Base-by-base conservation (phyloP, 2,888 invertebrate species). In the Doris montereyensis region DNA sequence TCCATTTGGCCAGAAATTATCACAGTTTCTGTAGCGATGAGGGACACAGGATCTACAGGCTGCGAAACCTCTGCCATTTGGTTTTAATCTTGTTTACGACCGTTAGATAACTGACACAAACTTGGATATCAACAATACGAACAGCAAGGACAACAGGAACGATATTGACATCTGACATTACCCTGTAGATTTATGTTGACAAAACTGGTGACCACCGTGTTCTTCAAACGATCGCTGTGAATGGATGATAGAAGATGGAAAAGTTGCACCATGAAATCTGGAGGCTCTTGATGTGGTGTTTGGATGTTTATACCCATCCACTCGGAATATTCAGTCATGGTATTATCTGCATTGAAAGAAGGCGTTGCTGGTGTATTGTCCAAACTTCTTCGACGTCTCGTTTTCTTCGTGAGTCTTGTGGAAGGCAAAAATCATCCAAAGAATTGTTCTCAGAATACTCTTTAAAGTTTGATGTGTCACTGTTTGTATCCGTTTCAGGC, bases 221-320 rank as follows among this genome's bases (percentile, higher is more conserved):
- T 70, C 21, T 30, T 21, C 24, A 77, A 32, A 0, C 3, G 8
- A 21, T 77, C 65, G 17, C 70, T 70, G 2, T 67, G 68, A 4
- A 70, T 68, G 13, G 58, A 68, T 28, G 62, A 32, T 13, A 77
- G 70, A n/a, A 77, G 70, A 3, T 58, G 58, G 24, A 65, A 77
- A 4, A 77, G 70, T 17, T 70, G 70, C 0, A 77, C 32, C 70
- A 77, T 77, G 26, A 70, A 77, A 21, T 77, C 77, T 1, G 77
- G 77, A 0, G 58, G 57, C 3, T 26, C 30, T 24, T 24, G 10
- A 17, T n/a, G 30, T 21, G 30, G 30, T 17, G 32, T 28, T 1
- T 10, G 21, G 2, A 13, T 32, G 13, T 77, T 30, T 13, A 41
- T n/a, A 28, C 67, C 24, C 28, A 13, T 24, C 10, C 32, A 65